Evolutionary conservation across 2,888 invertebrate genomes (phyloP).

Genomic region (Temnothorax rugatulus): DNA sequence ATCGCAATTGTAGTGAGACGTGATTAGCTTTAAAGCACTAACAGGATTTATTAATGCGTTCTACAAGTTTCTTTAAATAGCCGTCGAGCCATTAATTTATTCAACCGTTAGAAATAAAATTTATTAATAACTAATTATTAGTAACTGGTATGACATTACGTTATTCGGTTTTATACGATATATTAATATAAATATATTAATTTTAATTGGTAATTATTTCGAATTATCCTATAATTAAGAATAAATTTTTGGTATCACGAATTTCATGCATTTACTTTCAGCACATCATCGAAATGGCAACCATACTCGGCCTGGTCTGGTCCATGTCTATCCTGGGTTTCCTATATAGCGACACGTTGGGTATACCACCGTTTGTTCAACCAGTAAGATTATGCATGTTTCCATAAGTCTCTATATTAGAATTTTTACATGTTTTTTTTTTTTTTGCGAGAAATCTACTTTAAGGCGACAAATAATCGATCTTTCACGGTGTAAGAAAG

Average conservation of each 20-base stretch:
- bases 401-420: not conserved
- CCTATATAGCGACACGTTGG: constrained; percentile 92
- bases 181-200: not conserved
- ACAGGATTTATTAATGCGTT: constrained; percentile 6
- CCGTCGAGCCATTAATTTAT: not conserved
- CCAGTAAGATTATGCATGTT: constrained; percentile 87
- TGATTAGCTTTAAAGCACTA: not conserved
- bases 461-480: constrained; percentile 1
- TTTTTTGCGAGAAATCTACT: not conserved
- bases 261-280: constrained; percentile 84
- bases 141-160: not conserved
- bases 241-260: not conserved
- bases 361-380: constrained; percentile 96
- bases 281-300: constrained; percentile 97
- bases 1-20: not conserved
- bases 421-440: not conserved
- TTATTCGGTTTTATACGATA: not conserved
- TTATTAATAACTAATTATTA: not conserved
- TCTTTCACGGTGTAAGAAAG: not conserved
- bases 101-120: not conserved
- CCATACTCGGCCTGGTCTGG: constrained; percentile 98
- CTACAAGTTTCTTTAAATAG: not conserved
- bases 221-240: not conserved
- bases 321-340: constrained; percentile 95
- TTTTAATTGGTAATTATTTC: not conserved